Conservation (phyloP, 2,888 invertebrate species). For the Octonoba sinensis region DNA sequence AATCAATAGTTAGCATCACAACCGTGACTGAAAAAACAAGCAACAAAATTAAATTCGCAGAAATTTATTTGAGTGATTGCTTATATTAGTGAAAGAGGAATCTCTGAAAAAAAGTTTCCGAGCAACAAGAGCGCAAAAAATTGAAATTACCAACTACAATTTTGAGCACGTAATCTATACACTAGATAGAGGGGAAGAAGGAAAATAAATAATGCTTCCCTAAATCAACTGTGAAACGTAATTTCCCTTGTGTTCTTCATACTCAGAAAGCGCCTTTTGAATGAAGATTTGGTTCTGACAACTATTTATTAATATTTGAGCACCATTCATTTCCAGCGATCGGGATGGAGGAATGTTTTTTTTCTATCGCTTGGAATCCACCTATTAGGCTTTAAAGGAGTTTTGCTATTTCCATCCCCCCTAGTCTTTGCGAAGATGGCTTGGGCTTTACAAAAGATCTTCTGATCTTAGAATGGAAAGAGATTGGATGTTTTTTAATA, state of each 20-base stretch:
- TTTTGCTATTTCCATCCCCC: neutral
- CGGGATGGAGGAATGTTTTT: constrained; percentile 11
- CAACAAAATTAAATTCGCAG: no score
- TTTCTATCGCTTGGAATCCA: constrained; percentile 21
- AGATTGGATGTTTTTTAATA: neutral
- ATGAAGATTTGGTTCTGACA: constrained; percentile 51
- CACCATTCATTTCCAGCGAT: constrained; percentile 40
- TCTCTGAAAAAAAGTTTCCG: no score
- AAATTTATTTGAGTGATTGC: no score
- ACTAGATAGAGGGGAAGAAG: neutral
- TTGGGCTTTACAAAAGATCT: constrained; percentile 41
- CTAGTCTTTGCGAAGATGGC: neutral
- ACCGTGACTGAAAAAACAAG: no score
- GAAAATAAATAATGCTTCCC: constrained; percentile 10
- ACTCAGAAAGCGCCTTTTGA: constrained; percentile 31
- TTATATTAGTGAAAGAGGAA: no score
- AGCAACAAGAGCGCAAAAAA: no score
- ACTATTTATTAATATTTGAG: constrained; percentile 58
- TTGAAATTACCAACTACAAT: constrained; percentile 29
- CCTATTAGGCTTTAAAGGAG: constrained; percentile 26
- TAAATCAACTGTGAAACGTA: constrained; percentile 24
- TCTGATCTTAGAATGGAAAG: constrained; percentile 11
- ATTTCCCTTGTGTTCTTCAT: constrained; percentile 8
- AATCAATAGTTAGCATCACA: no score
- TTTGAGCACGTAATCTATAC: constrained; percentile 32